phyloP scores from a whole-genome alignment of 2,888 invertebrate species.

The Patella pellucida region DNA sequence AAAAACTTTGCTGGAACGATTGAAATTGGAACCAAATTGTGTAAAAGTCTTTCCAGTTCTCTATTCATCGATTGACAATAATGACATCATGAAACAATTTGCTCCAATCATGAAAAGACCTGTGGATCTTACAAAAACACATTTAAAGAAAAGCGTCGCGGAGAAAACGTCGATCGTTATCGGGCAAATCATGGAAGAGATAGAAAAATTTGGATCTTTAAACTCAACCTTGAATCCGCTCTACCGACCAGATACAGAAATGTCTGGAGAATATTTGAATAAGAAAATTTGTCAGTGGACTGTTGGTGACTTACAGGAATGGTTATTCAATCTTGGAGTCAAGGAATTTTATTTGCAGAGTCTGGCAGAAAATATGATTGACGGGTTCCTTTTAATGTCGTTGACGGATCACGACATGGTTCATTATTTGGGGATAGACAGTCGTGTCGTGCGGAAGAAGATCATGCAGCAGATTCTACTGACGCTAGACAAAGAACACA shows the following conservation, averaged over 20 bases:
- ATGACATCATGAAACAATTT: constrained; percentile 59
- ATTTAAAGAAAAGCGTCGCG: constrained; percentile 58
- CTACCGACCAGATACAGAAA: constrained; percentile 58
- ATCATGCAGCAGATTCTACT: constrained; percentile 67
- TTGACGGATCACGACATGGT: constrained; percentile 68
- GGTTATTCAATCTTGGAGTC: constrained; percentile 66
- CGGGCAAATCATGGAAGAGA: constrained; percentile 62
- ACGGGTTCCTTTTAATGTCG: constrained; percentile 69
- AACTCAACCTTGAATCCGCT: constrained; percentile 49
- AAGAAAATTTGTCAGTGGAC: constrained; percentile 68
- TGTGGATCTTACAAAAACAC: constrained; percentile 56
- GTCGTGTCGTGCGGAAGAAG: constrained; percentile 66
- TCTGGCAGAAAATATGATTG: constrained; percentile 67
- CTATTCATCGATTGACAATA: constrained; percentile 50
- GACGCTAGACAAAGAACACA: constrained; percentile 66
- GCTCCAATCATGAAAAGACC: constrained; percentile 44
- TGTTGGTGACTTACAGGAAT: constrained; percentile 67
- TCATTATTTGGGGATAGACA: constrained; percentile 64
- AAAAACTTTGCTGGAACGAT: constrained; percentile 63
- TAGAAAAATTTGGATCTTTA: constrained; percentile 64
- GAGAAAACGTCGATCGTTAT: constrained; percentile 67
- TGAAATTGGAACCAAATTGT: constrained; percentile 45
- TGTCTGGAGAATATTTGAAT: constrained; percentile 63
- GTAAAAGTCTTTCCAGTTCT: constrained; percentile 63
- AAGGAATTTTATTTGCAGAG: constrained; percentile 69